phyloP scores from a whole-genome alignment of 2,797 vertebrate genomes.

The Adrianichthys oophorus region DNA sequence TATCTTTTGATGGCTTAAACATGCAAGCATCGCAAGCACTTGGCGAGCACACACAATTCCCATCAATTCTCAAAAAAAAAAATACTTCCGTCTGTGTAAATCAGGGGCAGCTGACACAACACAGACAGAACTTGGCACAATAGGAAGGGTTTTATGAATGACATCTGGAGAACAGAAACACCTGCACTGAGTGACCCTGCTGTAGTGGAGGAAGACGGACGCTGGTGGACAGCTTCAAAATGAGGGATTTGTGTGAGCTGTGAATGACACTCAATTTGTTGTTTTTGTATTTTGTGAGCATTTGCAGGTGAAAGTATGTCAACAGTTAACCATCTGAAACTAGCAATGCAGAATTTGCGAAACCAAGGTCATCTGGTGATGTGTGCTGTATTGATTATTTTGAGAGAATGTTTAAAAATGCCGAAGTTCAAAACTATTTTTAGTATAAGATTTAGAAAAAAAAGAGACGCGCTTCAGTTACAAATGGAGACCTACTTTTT shows the following conservation, averaged over 20 bases:
- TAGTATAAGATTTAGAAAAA: too few relatives aligned
- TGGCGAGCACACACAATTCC: constrained; percentile 61
- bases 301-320: constrained; percentile 41
- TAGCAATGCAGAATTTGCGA: constrained; percentile 34
- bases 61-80: constrained; percentile 62
- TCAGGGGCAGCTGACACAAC: constrained; percentile 63
- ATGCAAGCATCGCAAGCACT: constrained; percentile 54
- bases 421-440: too few relatives aligned
- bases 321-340: constrained; percentile 34
- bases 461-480: too few relatives aligned
- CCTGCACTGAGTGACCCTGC: constrained; percentile 71
- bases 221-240: constrained; percentile 13
- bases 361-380: constrained; percentile 35
- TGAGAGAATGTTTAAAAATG: too few relatives aligned
- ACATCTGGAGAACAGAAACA: constrained; percentile 69
- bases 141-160: constrained; percentile 58
- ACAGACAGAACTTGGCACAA: constrained; percentile 64
- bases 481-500: too few relatives aligned
- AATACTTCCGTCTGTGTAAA: constrained; percentile 69
- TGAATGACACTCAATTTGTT: constrained; percentile 28
- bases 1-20: constrained; percentile 72
- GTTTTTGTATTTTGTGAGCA: constrained; percentile 37
- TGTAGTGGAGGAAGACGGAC: constrained; percentile 23
- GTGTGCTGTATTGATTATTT: too few relatives aligned
- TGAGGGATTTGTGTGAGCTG: constrained; percentile 24